Conservation (phyloP, 2,888 invertebrate species). For the Ernsta delagoae region DNA sequence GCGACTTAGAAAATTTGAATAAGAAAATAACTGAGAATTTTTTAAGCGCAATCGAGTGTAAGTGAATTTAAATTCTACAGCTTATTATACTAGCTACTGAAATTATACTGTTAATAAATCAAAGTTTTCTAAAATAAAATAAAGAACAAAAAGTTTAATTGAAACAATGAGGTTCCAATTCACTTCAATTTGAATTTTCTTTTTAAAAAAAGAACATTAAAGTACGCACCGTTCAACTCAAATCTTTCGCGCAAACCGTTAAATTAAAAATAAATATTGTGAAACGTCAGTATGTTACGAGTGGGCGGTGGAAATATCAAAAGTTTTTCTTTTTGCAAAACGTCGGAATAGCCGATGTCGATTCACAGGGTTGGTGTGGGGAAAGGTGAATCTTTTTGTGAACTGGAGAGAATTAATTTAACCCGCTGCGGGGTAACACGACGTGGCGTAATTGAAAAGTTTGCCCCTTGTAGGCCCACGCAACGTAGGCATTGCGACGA, state of each 20-base stretch:
- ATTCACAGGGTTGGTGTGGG: slow-evolving; percentile 63
- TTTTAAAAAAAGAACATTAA: slow-evolving; percentile 71
- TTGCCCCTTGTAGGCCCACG: slow-evolving; percentile 80
- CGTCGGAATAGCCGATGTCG: slow-evolving; percentile 67
- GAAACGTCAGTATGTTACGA: slow-evolving; percentile 83
- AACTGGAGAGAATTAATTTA: slow-evolving; percentile 85
- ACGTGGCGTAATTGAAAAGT: slow-evolving; percentile 84
- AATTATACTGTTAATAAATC: not conserved
- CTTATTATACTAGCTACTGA: no score
- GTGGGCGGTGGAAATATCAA: slow-evolving; percentile 62
- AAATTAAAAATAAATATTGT: slow-evolving; percentile 85
- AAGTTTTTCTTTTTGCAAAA: slow-evolving; percentile 66
- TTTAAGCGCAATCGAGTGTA: not conserved
- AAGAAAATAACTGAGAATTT: not conserved
- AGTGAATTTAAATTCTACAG: no score
- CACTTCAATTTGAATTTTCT: slow-evolving; percentile 63
- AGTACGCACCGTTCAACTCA: slow-evolving; percentile 72
- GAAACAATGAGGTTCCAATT: slow-evolving; percentile 49
- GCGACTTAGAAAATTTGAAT: not conserved
- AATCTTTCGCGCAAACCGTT: slow-evolving; percentile 76
- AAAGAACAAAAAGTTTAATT: slow-evolving; percentile 7
- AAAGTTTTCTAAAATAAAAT: not conserved
- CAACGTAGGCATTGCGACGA: slow-evolving; percentile 44
- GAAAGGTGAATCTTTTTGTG: slow-evolving; percentile 84
- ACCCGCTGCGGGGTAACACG: slow-evolving; percentile 85